phyloP scores from a whole-genome alignment of 2,888 invertebrate genomes.

The Eumerus sabulonum region DNA sequence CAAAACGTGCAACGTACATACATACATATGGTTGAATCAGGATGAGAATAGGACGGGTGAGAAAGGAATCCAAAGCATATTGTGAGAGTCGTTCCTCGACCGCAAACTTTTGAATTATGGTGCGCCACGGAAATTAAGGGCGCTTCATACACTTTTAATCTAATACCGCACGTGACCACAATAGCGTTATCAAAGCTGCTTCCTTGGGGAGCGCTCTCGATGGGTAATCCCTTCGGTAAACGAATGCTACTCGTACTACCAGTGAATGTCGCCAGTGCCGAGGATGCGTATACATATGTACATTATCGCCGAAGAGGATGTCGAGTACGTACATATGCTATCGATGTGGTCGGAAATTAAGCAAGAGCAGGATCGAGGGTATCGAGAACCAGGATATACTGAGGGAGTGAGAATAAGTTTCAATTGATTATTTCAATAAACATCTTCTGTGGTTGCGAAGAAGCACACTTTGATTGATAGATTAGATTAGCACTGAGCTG shows the following conservation, averaged over 20 bases:
- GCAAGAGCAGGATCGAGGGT: conserved; percentile 24
- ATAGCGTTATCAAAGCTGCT: conserved; percentile 54
- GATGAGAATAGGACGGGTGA: conserved; percentile 15
- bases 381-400: neutral
- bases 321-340: conserved; percentile 28
- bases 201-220: conserved; percentile 47
- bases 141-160: conserved; percentile 66
- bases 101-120: conserved; percentile 64
- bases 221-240: conserved; percentile 37
- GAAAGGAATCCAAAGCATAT: conserved; percentile 48
- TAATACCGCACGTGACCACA: conserved; percentile 65
- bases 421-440: conserved; percentile 68
- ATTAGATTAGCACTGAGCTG: conserved; percentile 54
- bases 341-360: conserved; percentile 56
- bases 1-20: conserved; percentile 57
- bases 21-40: too few species aligned
- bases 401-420: conserved; percentile 59
- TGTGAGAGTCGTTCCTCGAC: conserved; percentile 47
- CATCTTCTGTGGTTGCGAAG: conserved; percentile 54
- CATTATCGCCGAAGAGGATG: conserved; percentile 49
- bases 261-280: conserved; percentile 45
- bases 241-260: conserved; percentile 42
- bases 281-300: conserved; percentile 58
- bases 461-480: conserved; percentile 68
- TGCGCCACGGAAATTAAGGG: conserved; percentile 66